These are phyloP conservation scores for Brachylomia viminalis DNA, from an alignment of 2,888 invertebrate species.

Conservation along the genomic window DNA sequence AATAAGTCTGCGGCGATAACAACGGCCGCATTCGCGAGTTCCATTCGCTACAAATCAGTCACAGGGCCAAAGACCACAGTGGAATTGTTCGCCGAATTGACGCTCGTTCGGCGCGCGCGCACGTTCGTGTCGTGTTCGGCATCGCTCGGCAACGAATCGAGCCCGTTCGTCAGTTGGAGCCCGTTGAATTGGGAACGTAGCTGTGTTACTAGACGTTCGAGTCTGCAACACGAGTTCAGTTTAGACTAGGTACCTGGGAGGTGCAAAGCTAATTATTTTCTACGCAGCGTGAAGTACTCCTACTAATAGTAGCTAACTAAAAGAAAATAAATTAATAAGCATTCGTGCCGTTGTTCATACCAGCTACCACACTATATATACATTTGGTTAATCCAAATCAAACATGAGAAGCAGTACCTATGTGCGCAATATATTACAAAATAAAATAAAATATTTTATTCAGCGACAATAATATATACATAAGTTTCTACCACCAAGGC, in stretches of 20 bases:
- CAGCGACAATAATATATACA: slow-evolving; percentile 36
- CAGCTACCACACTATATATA: slow-evolving; percentile 50
- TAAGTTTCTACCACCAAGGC: slow-evolving; percentile 37
- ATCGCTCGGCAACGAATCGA: slow-evolving; percentile 86
- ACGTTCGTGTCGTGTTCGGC: slow-evolving; percentile 81
- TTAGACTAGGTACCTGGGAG: slow-evolving; percentile 69
- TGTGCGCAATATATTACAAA: slow-evolving; percentile 18
- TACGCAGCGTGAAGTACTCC: slow-evolving; percentile 43
- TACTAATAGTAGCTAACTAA: slow-evolving; percentile 28
- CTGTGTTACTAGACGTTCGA: slow-evolving; percentile 91
- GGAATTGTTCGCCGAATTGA: slow-evolving; percentile 82
- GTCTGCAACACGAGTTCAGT: slow-evolving; percentile 84
- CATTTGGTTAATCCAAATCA: slow-evolving; percentile 17
- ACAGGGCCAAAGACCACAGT: slow-evolving; percentile 91
- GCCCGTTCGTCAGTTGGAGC: slow-evolving; percentile 82
- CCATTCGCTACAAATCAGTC: slow-evolving; percentile 90
- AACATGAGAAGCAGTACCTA: slow-evolving; percentile 1
- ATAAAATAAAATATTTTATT: neutral
- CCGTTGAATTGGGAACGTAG: slow-evolving; percentile 89
- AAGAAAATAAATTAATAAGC: slow-evolving; percentile 39
- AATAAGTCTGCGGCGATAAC: slow-evolving; percentile 78
- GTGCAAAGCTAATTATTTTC: slow-evolving; percentile 47
- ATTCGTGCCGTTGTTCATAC: slow-evolving; percentile 34
- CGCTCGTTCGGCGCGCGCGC: slow-evolving; percentile 81
- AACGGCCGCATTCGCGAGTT: slow-evolving; percentile 73